A percentile compares a stretch with the other conserved stretches of the same genome.
Evolutionary conservation across 2,797 vertebrate genomes (phyloP).

Genomic region (Anomalospiza imberbis): DNA sequence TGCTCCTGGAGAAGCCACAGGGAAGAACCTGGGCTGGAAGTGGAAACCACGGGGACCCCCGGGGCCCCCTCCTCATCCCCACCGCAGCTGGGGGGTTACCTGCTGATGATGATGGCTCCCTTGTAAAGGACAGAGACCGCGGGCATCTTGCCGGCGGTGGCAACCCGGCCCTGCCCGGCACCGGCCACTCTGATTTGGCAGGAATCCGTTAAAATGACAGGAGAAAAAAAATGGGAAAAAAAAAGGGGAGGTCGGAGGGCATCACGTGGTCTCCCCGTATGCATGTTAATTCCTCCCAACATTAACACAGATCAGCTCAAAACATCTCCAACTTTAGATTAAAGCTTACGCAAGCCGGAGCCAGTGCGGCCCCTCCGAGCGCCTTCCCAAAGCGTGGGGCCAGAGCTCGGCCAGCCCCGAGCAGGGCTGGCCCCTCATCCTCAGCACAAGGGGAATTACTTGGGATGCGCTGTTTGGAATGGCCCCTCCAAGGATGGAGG

Average conservation of each 20-base stretch:
- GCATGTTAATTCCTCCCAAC: constrained; percentile 72
- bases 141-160: constrained; percentile 75
- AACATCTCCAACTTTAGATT: constrained; percentile 77
- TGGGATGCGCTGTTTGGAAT: rapidly evolving
- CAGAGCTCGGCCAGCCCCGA: neutral
- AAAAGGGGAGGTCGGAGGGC: neutral
- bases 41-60: neutral
- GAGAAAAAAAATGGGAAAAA: too few species aligned
- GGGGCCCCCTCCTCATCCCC: neutral
- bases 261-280: constrained; percentile 52
- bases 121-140: constrained; percentile 87
- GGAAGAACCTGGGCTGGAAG: neutral
- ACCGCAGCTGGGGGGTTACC: constrained; percentile 68
- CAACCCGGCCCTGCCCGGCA: neutral
- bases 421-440: neutral
- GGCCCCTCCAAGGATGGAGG: neutral
- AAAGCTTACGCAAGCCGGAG: constrained; percentile 67
- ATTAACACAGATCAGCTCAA: constrained; percentile 60
- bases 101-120: constrained; percentile 90
- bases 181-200: neutral
- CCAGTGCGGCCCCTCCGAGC: neutral
- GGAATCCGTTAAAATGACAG: neutral
- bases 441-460: neutral
- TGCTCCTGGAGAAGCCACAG: neutral
- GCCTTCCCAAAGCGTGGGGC: neutral